Percentiles rank a stretch among this genome's conserved stretches.
Conservation (phyloP, 2,113 vertebrate genomes). For the Thamnaconus septentrionalis region DNA sequence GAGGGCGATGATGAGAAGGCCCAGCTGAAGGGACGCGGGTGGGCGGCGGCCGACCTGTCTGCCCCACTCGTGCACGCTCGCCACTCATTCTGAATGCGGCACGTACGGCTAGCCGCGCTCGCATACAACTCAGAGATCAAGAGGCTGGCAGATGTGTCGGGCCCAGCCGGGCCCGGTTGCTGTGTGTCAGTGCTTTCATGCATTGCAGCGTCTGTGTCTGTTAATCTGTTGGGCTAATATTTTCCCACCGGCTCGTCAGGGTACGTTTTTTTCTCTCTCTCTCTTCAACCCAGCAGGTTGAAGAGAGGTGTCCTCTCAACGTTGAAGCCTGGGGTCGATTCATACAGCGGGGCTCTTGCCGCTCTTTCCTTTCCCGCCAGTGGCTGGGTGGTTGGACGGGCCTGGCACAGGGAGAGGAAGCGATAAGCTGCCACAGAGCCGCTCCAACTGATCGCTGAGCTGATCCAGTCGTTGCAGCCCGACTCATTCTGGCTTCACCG, state of each 20-base stretch:
- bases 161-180: conserved; percentile 26
- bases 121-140: conserved; percentile 73
- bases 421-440: conserved; percentile 61
- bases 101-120: conserved; percentile 52
- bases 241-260: conserved; percentile 67
- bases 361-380: conserved; percentile 28
- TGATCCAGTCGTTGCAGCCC: conserved; percentile 54
- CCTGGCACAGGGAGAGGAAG: conserved; percentile 32
- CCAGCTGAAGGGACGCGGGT: conserved; percentile 71
- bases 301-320: conserved; percentile 61
- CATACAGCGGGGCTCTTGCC: conserved; percentile 52
- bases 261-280: conserved; percentile 45
- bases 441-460: conserved; percentile 18
- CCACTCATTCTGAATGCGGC: conserved; percentile 65
- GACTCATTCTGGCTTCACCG: conserved; percentile 20
- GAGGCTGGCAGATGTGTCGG: conserved; percentile 63
- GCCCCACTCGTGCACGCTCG: conserved; percentile 49
- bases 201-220: conserved; percentile 38
- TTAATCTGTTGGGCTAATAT: conserved; percentile 69
- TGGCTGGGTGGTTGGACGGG: conserved; percentile 14
- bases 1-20: conserved; percentile 69
- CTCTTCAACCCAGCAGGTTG: conserved; percentile 11
- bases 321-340: conserved; percentile 56
- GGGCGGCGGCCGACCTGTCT: conserved; percentile 68
- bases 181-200: conserved; percentile 41